These are phyloP conservation scores for Caranx ignobilis DNA, from an alignment of 2,113 vertebrate genomes.

Conservation along the genomic window DNA sequence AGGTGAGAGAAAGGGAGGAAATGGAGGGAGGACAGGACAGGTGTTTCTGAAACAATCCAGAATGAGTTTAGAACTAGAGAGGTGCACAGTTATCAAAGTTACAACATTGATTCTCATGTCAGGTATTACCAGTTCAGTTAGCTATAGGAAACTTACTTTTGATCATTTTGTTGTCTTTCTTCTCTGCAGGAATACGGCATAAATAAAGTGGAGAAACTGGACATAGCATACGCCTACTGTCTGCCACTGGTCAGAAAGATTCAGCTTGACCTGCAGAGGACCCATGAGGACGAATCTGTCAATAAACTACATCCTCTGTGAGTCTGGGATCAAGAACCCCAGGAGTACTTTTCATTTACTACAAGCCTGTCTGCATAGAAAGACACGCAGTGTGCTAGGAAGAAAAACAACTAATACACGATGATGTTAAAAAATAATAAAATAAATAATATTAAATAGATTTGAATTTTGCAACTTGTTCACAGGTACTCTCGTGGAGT, in stretches of 20 bases:
- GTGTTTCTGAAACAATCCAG: neutral
- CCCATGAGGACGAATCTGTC: conserved; percentile 98
- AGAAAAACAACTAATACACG: no score
- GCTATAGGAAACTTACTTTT: neutral
- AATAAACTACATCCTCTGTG: conserved; percentile 98
- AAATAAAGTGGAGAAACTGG: conserved; percentile 94
- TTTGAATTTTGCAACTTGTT: neutral
- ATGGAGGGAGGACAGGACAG: neutral
- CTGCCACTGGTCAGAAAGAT: conserved; percentile 97
- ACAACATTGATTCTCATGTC: no score
- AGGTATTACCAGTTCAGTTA: neutral
- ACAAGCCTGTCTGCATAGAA: neutral
- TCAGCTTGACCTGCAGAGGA: conserved; percentile 95
- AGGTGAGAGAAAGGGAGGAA: conserved; percentile 81
- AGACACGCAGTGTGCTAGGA: neutral
- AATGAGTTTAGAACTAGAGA: neutral
- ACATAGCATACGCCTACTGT: conserved; percentile 97
- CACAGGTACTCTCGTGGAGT: conserved; percentile 96
- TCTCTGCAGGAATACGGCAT: conserved; percentile 93
- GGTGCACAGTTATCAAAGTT: neutral
- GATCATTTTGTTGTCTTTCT: conserved; percentile 2
- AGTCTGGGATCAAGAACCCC: conserved; percentile 33
- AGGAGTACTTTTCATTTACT: neutral
- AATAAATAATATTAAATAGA: no score
- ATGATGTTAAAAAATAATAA: no score